Percentiles rank a stretch among this genome's conserved stretches.
Conservation (phyloP, 2,888 invertebrate species). For the Melitaea athalia region DNA sequence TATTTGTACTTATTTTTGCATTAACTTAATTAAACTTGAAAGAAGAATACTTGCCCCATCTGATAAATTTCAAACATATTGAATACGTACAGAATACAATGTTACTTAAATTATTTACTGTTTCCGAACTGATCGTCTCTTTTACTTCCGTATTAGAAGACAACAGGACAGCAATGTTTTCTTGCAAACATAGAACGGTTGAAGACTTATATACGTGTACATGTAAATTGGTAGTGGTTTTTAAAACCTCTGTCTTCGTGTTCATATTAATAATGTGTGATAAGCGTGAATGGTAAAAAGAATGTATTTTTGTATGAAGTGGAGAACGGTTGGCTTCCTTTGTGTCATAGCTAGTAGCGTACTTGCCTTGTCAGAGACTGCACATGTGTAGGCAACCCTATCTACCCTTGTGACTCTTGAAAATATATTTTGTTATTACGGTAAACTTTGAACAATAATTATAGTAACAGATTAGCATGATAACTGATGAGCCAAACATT, state of each 20-base stretch:
- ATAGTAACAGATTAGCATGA: neutral
- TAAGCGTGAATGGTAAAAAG: conserved; percentile 44
- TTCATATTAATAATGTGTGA: conserved; percentile 43
- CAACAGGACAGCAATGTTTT: conserved; percentile 2
- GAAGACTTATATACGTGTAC: neutral
- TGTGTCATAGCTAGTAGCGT: conserved; percentile 50
- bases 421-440: conserved; percentile 16
- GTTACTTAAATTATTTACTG: neutral
- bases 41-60: conserved; percentile 1
- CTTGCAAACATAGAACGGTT: conserved; percentile 4
- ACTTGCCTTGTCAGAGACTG: conserved; percentile 65
- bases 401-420: conserved; percentile 23
- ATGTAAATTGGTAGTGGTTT: conserved; percentile 21
- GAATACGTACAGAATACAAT: neutral
- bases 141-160: conserved; percentile 6
- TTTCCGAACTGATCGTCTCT: neutral
- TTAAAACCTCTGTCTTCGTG: conserved; percentile 31
- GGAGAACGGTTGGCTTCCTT: conserved; percentile 57
- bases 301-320: conserved; percentile 60
- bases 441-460: neutral
- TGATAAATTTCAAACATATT: neutral
- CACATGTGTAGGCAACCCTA: conserved; percentile 36
- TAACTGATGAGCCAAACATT: conserved; percentile 11
- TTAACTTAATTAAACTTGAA: neutral
- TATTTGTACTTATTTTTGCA: conserved; percentile 17